These are phyloP conservation scores for Chiridota heheva DNA, from an alignment of 35 echinoderm and acorn worm genomes.

Conservation along the genomic window DNA sequence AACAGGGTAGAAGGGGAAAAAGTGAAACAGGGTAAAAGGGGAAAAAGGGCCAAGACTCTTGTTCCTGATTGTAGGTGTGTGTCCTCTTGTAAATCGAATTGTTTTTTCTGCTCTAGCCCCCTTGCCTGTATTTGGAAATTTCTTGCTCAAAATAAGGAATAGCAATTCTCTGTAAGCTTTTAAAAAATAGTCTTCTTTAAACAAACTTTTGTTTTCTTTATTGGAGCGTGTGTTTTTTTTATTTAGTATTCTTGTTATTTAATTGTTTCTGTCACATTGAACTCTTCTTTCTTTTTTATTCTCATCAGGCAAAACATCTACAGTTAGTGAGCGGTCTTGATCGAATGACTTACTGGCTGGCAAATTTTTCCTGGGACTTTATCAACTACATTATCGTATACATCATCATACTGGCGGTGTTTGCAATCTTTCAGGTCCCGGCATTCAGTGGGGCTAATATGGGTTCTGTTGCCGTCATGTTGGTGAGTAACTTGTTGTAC, in stretches of 20 bases:
- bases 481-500: constrained; percentile 56
- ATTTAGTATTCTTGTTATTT: background rate
- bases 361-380: constrained; percentile 87
- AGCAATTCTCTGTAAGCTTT: too few relatives aligned
- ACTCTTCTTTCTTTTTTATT: background rate
- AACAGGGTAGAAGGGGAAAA: too few relatives aligned
- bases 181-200: too few relatives aligned
- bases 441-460: constrained; percentile 70
- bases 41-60: too few relatives aligned
- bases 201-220: too few relatives aligned
- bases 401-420: constrained; percentile 60
- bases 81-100: too few relatives aligned
- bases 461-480: constrained; percentile 60
- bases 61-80: too few relatives aligned
- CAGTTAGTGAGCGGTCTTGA: constrained; percentile 98
- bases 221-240: too few relatives aligned
- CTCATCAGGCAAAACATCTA: constrained; percentile 82
- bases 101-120: too few relatives aligned
- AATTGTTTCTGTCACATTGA: background rate
- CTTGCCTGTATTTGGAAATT: too few relatives aligned
- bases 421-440: constrained; percentile 69
- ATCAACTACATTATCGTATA: constrained; percentile 84
- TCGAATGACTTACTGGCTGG: constrained; percentile 83
- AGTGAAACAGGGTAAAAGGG: too few relatives aligned
- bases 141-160: too few relatives aligned